Evolutionary conservation across 2,888 invertebrate species (phyloP), one percentile per base, ranked within the genome.

Genomic region (Atherix ibis): DNA sequence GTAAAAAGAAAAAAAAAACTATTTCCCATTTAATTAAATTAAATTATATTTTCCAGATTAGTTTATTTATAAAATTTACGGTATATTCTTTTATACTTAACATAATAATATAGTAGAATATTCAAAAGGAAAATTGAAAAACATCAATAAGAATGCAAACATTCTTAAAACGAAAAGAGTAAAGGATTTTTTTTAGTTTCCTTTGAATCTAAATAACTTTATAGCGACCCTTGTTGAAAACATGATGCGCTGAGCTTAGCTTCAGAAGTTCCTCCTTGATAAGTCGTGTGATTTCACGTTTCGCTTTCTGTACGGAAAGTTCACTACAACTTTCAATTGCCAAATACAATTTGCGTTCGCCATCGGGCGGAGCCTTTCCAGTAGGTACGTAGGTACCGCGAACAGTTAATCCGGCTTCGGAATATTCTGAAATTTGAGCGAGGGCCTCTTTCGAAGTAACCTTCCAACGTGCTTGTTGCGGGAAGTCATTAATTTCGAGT

Each of bases 291-390:
- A 99, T 94, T 64, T 99, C 98, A 3, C 88, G 83, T 62, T 92
- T 92, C 2, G 95, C 95, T 58, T 91, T 91, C 34, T 87, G 83
- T 9, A 95, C 88, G 2, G 95, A 89, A 42, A 95, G 68, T 56
- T 98, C 97, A 50, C 87, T 91, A 3, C 94, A 92, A 48, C 95
- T 94, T 58, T 99, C 97, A 47, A 98, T 94, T n/a, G 95, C 94
- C 44, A 99, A 69, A 62, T 95, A 98, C 1, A 99, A 67, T 54
- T 95, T 97, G 14, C 95, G 67, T 50, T 98, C 97, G 17, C 89
- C 89, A 44, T 91, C 91, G 0, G 89, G 88, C 1, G 88, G 81
- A 10, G 71, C 66, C 57, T 92, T 89, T 38, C 92, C 92, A 2
- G 83, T 75, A 0, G 81, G 80, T 8, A 91, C 91, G 53, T 88